Evolutionary conservation across 2,797 vertebrate genomes (phyloP).

Genomic region (Atherinosoma microstoma): DNA sequence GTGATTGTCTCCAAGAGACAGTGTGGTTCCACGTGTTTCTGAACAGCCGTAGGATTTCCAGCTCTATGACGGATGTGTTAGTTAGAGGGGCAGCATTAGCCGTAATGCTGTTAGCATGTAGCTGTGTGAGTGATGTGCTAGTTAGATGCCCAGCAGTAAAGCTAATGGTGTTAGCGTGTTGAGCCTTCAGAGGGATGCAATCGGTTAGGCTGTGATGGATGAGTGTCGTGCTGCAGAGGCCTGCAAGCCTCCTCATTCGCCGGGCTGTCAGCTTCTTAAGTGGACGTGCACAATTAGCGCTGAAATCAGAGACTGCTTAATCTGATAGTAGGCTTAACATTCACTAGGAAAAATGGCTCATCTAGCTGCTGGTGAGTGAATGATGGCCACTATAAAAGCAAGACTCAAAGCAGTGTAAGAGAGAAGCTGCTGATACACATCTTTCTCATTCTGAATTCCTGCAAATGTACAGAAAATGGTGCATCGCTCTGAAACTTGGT

Average conservation of each 20-base stretch:
- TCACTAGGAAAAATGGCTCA: constrained; percentile 79
- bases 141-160: constrained; percentile 84
- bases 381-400: constrained; percentile 67
- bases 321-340: constrained; percentile 88
- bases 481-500: constrained; percentile 20
- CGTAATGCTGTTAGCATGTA: constrained; percentile 84
- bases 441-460: constrained; percentile 76
- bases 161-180: constrained; percentile 84
- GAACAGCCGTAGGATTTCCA: constrained; percentile 72
- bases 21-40: constrained; percentile 45
- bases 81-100: constrained; percentile 83
- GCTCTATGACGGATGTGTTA: constrained; percentile 80
- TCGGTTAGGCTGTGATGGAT: constrained; percentile 94
- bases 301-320: constrained; percentile 92
- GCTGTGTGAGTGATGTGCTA: constrained; percentile 83
- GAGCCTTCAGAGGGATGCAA: constrained; percentile 88
- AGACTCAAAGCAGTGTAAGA: constrained; percentile 67
- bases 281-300: constrained; percentile 89
- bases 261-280: constrained; percentile 92
- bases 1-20: constrained; percentile 66
- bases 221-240: constrained; percentile 84
- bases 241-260: constrained; percentile 85
- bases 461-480: constrained; percentile 43
- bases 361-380: constrained; percentile 78
- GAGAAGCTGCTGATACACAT: constrained; percentile 76